Conservation (phyloP, 1,140 invertebrate genomes). For the Lerema accius region DNA sequence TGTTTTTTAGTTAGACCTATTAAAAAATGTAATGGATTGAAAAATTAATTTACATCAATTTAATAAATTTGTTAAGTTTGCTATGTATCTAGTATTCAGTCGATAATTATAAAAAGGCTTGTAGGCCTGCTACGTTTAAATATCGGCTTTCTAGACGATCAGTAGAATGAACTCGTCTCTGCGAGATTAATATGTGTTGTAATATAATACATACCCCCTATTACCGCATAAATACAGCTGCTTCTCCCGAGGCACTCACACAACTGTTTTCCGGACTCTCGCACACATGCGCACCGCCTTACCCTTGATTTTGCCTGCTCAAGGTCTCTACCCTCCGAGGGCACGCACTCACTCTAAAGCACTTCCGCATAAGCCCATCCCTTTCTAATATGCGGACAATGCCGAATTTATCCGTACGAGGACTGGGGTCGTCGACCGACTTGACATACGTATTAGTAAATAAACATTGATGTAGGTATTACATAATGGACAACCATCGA, state of each 20-base stretch:
- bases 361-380: slow-evolving; percentile 62
- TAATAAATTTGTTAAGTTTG: too few relatives aligned
- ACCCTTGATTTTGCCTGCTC: slow-evolving; percentile 82
- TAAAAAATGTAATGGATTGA: too few relatives aligned
- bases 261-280: slow-evolving; percentile 48
- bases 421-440: slow-evolving; percentile 67
- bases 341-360: slow-evolving; percentile 55
- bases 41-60: too few relatives aligned
- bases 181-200: slow-evolving; percentile 17
- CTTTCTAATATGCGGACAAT: slow-evolving; percentile 68
- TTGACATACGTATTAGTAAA: slow-evolving; percentile 78
- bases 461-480: slow-evolving; percentile 75
- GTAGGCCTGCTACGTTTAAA: not conserved
- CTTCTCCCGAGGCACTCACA: slow-evolving; percentile 48
- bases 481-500: slow-evolving; percentile 63
- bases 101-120: too few relatives aligned
- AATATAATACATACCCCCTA: slow-evolving; percentile 18
- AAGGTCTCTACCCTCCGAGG: slow-evolving; percentile 78
- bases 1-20: too few relatives aligned
- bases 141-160: not conserved
- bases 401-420: slow-evolving; percentile 73
- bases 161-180: not conserved
- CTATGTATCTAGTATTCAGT: too few relatives aligned
- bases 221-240: slow-evolving; percentile 26
- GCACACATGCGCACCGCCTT: slow-evolving; percentile 64